Evolutionary conservation across 2,888 invertebrate genomes (phyloP).

Genomic region (Seira sanloemensis): DNA sequence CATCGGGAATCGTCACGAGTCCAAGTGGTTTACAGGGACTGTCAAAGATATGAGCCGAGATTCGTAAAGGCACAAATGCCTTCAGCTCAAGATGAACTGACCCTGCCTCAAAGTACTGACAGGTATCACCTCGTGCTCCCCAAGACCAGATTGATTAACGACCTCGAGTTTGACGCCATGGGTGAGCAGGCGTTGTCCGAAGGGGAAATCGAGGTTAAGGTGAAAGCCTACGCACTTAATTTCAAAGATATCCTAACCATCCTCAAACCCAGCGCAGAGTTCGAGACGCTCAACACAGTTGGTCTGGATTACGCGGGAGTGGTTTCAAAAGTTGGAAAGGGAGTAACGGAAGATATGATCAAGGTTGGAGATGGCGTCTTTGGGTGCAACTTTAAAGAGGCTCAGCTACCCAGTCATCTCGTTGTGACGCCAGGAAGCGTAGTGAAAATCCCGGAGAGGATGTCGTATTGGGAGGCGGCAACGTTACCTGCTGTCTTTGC

Average conservation of each 20-base stretch:
- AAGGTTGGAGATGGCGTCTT: slow-evolving; percentile 52
- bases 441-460: slow-evolving; percentile 26
- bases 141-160: neutral
- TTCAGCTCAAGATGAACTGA: neutral
- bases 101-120: neutral
- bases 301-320: slow-evolving; percentile 40
- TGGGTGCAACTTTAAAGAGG: slow-evolving; percentile 19
- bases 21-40: neutral
- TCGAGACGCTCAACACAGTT: slow-evolving; percentile 27
- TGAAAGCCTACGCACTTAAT: slow-evolving; percentile 34
- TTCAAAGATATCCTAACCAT: slow-evolving; percentile 38
- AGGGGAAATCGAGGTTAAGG: slow-evolving; percentile 25
- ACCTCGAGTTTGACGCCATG: slow-evolving; percentile 16
- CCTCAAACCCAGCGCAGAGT: slow-evolving; percentile 38
- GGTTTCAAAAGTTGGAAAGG: slow-evolving; percentile 30
- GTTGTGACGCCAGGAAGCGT: neutral
- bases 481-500: slow-evolving; percentile 52
- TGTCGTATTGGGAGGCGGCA: slow-evolving; percentile 39
- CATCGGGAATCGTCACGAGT: neutral
- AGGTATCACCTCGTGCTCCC: slow-evolving; percentile 34
- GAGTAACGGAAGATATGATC: neutral
- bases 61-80: neutral
- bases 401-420: slow-evolving; percentile 31
- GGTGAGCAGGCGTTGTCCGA: neutral
- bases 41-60: neutral